Evolutionary conservation across 2,113 vertebrate genomes (phyloP).

Genomic region (Prolemur simus): DNA sequence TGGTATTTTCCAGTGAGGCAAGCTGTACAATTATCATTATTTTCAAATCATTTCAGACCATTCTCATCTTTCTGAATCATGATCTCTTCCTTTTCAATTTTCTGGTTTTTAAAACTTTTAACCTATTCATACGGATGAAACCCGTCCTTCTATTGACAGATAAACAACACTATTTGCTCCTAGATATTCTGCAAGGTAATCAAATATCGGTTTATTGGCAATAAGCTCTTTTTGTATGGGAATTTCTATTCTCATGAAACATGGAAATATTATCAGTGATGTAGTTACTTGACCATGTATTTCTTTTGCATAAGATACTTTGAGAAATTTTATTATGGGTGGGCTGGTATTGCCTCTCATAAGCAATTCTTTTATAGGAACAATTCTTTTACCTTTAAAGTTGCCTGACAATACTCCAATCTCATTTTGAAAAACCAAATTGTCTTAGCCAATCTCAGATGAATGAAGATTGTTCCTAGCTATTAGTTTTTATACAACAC

Average conservation of each 20-base stretch:
- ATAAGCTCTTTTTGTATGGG: slow-evolving; percentile 95
- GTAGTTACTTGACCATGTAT: slow-evolving; percentile 93
- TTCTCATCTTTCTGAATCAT: slow-evolving; percentile 73
- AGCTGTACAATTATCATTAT: slow-evolving; percentile 89
- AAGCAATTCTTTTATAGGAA: slow-evolving; percentile 93
- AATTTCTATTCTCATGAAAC: slow-evolving; percentile 96
- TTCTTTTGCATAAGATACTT: slow-evolving; percentile 92
- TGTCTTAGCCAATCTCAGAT: slow-evolving; percentile 92
- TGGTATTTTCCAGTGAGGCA: slow-evolving; percentile 93
- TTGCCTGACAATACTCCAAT: slow-evolving; percentile 93
- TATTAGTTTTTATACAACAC: slow-evolving; percentile 95
- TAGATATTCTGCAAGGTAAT: slow-evolving; percentile 90
- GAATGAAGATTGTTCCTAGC: slow-evolving; percentile 91
- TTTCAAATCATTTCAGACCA: slow-evolving; percentile 71
- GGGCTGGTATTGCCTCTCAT: slow-evolving; percentile 93
- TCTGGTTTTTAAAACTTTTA: slow-evolving; percentile 74
- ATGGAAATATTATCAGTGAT: slow-evolving; percentile 91
- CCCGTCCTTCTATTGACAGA: slow-evolving; percentile 91
- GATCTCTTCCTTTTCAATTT: slow-evolving; percentile 70
- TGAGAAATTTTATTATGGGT: slow-evolving; percentile 93
- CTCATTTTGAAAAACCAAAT: slow-evolving; percentile 92
- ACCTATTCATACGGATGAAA: slow-evolving; percentile 89
- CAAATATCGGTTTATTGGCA: slow-evolving; percentile 92
- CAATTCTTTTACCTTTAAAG: slow-evolving; percentile 91
- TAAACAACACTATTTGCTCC: slow-evolving; percentile 90